phyloP scores from a whole-genome alignment of 2,797 vertebrate species.

The Siniperca scherzeri region DNA sequence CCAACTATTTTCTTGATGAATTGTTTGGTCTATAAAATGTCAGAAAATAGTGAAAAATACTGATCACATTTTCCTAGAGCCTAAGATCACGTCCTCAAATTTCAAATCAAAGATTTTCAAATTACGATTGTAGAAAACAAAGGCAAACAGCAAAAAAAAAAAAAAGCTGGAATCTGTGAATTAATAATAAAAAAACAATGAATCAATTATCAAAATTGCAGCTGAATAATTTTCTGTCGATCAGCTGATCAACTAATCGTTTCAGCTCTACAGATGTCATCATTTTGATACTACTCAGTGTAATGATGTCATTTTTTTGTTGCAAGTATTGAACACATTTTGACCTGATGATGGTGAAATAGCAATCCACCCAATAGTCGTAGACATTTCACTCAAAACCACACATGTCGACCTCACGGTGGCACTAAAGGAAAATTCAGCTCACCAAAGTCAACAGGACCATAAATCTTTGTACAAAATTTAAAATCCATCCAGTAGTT shows the following conservation, averaged over 20 bases:
- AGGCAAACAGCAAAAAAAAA: not conserved
- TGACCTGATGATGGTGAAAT: not conserved
- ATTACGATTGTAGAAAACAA: not conserved
- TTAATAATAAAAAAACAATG: too few species aligned
- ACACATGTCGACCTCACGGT: not conserved
- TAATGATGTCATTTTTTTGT: not conserved
- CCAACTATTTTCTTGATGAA: not conserved
- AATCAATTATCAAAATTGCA: too few species aligned
- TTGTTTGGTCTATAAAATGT: not conserved
- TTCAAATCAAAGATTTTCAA: not conserved
- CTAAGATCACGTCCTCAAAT: too few species aligned
- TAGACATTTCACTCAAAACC: not conserved
- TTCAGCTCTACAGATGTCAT: too few species aligned
- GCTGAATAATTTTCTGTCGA: not conserved
- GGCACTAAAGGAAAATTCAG: not conserved
- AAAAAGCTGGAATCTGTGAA: too few species aligned
- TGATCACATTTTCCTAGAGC: not conserved
- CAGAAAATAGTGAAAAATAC: not conserved
- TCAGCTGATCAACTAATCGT: not conserved
- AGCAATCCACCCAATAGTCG: not conserved
- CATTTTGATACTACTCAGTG: not conserved
- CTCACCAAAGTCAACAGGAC: not conserved
- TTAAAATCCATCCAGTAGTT: not conserved
- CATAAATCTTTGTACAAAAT: not conserved
- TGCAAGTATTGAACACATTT: not conserved